These are phyloP conservation scores for Tetramorium simillimum DNA, from an alignment of 1,140 invertebrate species.

Conservation along the genomic window DNA sequence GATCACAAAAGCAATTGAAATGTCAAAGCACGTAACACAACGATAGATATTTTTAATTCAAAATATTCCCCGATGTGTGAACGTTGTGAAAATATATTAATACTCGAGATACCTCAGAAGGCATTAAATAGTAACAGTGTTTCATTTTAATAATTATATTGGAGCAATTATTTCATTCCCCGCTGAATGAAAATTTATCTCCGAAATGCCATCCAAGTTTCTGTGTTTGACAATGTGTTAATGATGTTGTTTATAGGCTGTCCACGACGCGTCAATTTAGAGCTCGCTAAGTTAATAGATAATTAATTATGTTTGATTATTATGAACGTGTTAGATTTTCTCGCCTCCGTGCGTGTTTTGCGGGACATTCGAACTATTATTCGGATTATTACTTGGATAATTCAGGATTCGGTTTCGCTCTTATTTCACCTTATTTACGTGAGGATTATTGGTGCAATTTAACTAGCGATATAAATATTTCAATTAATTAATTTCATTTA, in stretches of 20 bases:
- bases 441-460: conserved; percentile 32
- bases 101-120: neutral
- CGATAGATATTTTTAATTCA: conserved; percentile 26
- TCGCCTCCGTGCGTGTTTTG: neutral
- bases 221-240: conserved; percentile 42
- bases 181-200: conserved; percentile 17
- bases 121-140: neutral
- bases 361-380: neutral
- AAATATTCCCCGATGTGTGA: neutral
- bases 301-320: conserved; percentile 18
- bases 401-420: neutral
- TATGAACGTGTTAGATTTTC: neutral
- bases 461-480: neutral
- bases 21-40: conserved; percentile 15
- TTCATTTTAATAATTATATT: neutral
- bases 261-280: neutral
- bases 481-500: neutral
- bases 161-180: conserved; percentile 15
- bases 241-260: neutral
- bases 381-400: neutral
- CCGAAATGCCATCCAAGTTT: neutral
- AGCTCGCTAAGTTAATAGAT: neutral
- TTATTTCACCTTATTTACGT: neutral
- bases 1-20: conserved; percentile 6
- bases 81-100: neutral